Evolutionary conservation across 1,140 invertebrate species (phyloP).

Genomic region (Ptiloglossa arizonensis): DNA sequence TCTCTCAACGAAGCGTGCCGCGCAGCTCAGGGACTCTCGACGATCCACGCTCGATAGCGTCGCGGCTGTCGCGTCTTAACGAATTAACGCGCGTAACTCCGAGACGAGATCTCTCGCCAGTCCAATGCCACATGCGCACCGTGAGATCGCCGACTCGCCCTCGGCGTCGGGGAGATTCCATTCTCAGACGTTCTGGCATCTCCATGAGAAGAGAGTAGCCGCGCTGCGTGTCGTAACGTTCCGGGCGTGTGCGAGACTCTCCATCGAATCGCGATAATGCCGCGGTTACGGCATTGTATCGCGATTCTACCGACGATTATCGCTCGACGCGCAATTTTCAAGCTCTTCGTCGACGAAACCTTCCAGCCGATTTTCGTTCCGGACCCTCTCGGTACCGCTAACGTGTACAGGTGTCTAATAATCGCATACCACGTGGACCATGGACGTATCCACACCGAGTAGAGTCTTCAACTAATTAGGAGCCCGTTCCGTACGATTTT

Average conservation of each 20-base stretch:
- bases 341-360: too few species aligned
- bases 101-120: slow-evolving; percentile 11
- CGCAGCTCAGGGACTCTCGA: slow-evolving; percentile 22
- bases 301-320: too few species aligned
- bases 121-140: slow-evolving; percentile 17
- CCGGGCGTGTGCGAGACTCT: not conserved
- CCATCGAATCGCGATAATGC: not conserved
- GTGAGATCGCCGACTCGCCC: slow-evolving; percentile 14
- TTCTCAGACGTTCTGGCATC: slow-evolving; percentile 21
- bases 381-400: too few species aligned
- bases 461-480: too few species aligned
- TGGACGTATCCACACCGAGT: too few species aligned
- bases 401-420: too few species aligned
- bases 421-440: too few species aligned
- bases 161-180: slow-evolving; percentile 14
- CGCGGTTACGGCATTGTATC: not conserved
- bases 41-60: slow-evolving; percentile 2
- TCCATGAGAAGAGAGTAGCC: not conserved
- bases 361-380: too few species aligned
- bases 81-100: slow-evolving; percentile 24
- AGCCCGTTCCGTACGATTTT: too few species aligned
- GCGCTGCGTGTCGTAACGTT: slow-evolving; percentile 16
- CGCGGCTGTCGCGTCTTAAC: not conserved
- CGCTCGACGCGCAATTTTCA: too few species aligned
- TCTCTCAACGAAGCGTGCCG: slow-evolving; percentile 13